Conservation (phyloP, 2,113 vertebrate species). For the Tenebrosternarchus preto region DNA sequence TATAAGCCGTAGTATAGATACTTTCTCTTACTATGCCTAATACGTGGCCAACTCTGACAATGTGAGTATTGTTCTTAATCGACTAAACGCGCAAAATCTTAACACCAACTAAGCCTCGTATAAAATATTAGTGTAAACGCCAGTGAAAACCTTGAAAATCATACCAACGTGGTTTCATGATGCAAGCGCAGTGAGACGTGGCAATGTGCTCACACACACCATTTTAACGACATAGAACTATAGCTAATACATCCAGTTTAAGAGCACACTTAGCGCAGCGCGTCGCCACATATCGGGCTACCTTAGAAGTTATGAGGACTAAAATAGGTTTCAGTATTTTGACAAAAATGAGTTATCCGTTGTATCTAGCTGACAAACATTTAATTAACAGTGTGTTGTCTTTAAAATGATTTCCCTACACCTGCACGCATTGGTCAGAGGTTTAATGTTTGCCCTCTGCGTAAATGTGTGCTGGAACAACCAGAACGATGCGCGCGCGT, state of each 20-base stretch:
- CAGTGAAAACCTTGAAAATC: constrained; percentile 93
- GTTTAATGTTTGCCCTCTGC: constrained; percentile 49
- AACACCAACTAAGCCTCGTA: constrained; percentile 90
- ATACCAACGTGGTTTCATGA: constrained; percentile 86
- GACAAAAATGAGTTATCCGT: not conserved
- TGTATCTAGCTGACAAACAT: not conserved
- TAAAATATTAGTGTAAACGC: constrained; percentile 84
- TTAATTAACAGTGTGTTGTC: not conserved
- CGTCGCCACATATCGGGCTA: not conserved
- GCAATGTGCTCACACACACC: constrained; percentile 70
- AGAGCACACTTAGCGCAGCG: not conserved
- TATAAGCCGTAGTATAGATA: constrained; percentile 92
- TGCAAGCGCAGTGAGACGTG: constrained; percentile 82
- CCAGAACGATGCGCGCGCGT: constrained; percentile 20
- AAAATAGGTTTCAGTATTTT: not conserved
- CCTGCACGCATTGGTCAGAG: constrained; percentile 55
- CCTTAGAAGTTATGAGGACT: not conserved
- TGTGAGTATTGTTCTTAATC: constrained; percentile 89
- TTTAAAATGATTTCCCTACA: constrained; percentile 30
- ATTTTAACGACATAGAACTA: constrained; percentile 57
- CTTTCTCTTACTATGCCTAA: constrained; percentile 85
- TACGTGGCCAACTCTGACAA: constrained; percentile 87
- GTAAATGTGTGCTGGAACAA: not conserved
- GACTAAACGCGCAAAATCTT: constrained; percentile 92
- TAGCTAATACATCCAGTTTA: constrained; percentile 59